A percentile compares a stretch with the other conserved stretches of the same genome.
phyloP scores from a whole-genome alignment of 2,113 vertebrate species.

The Oncorhynchus clarkii region DNA sequence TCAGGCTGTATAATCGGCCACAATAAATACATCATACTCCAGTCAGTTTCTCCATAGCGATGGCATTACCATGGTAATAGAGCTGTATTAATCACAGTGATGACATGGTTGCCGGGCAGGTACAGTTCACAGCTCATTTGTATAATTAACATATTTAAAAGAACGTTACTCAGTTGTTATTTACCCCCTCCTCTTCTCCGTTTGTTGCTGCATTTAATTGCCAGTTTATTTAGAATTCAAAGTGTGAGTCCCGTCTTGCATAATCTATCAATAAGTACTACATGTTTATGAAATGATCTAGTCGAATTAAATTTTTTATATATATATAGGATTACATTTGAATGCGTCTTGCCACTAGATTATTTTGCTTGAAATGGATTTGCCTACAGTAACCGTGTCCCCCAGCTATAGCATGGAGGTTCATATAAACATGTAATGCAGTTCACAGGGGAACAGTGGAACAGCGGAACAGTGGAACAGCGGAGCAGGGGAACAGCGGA shows the following conservation, averaged over 20 bases:
- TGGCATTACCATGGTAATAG: conserved; percentile 77
- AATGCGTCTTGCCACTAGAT: no score
- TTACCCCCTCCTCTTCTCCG: conserved; percentile 34
- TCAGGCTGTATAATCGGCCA: conserved; percentile 89
- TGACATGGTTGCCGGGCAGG: conserved; percentile 72
- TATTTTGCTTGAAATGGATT: no score
- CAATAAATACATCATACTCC: conserved; percentile 91
- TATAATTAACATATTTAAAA: conserved; percentile 77
- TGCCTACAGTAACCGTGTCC: no score
- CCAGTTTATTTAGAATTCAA: conserved; percentile 71
- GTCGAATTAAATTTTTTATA: conserved; percentile 80
- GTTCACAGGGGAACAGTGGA: no score
- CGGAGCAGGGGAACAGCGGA: no score
- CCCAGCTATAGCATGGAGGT: no score
- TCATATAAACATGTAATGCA: no score
- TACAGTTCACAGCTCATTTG: conserved; percentile 72
- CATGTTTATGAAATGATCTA: conserved; percentile 76
- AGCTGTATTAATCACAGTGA: conserved; percentile 68
- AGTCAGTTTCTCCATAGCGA: conserved; percentile 77
- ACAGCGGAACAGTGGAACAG: no score
- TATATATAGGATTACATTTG: conserved; percentile 76
- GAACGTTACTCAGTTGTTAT: neutral
- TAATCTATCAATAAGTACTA: conserved; percentile 70
- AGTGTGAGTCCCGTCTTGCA: conserved; percentile 65
- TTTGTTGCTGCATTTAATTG: conserved; percentile 66